Percentiles rank a stretch among this genome's conserved stretches.
These are phyloP conservation scores for Cyanoderma ruficeps DNA, from an alignment of 2,113 vertebrate species.

Conservation along the genomic window DNA sequence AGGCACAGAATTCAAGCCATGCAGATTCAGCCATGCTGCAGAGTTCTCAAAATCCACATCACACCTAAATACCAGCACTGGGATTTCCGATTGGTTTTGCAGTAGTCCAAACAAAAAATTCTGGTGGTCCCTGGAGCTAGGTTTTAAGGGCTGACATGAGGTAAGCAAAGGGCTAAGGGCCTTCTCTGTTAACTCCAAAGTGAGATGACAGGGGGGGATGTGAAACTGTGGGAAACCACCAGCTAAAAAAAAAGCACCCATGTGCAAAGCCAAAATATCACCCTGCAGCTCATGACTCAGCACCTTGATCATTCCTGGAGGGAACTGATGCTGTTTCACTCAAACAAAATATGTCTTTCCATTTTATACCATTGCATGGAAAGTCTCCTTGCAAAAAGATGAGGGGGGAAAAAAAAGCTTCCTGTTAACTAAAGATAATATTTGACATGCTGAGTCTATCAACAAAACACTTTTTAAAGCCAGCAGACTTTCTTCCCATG, in stretches of 20 bases:
- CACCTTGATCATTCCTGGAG: background rate
- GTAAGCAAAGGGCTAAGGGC: background rate
- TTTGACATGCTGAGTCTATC: background rate
- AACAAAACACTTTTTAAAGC: background rate
- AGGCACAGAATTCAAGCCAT: background rate
- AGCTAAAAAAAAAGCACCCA: background rate
- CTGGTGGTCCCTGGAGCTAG: background rate
- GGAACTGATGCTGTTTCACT: background rate
- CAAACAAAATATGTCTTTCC: background rate
- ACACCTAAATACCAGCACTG: background rate
- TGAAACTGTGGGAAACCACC: background rate
- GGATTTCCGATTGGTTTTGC: background rate
- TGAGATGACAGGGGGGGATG: background rate
- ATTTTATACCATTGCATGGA: background rate
- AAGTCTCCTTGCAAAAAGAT: background rate
- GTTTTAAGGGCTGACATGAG: background rate
- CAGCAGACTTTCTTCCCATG: background rate
- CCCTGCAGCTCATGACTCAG: background rate
- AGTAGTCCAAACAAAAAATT: background rate
- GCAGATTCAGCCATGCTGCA: background rate
- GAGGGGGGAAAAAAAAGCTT: background rate
- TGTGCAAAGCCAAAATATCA: background rate
- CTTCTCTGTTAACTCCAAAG: background rate
- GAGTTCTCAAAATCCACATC: background rate
- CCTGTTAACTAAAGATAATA: background rate